phyloP scores from a whole-genome alignment of 2,888 invertebrate genomes.

The Polydrusus tereticollis region DNA sequence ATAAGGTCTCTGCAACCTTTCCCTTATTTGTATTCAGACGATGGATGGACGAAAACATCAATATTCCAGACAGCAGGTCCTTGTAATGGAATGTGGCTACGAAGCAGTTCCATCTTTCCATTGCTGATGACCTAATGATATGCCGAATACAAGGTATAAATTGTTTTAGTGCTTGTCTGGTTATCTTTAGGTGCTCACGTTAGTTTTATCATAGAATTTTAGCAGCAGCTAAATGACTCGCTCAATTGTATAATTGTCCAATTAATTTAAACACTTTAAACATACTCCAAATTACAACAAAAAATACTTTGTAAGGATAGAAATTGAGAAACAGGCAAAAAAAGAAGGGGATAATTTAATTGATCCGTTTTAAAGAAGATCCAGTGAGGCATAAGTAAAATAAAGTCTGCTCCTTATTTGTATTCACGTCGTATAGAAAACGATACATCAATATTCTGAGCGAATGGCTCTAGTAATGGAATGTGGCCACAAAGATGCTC shows the following conservation, averaged over 20 bases:
- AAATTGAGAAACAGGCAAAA: not conserved
- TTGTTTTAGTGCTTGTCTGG: too few relatives aligned
- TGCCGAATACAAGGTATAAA: too few relatives aligned
- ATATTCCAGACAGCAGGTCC: conserved; percentile 44
- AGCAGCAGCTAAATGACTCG: too few relatives aligned
- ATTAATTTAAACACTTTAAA: too few relatives aligned
- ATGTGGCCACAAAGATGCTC: conserved; percentile 39
- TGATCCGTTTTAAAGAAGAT: conserved; percentile 46
- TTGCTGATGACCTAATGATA: too few relatives aligned
- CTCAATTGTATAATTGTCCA: too few relatives aligned
- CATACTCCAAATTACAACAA: too few relatives aligned
- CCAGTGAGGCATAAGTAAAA: conserved; percentile 47
- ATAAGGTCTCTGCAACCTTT: conserved; percentile 43
- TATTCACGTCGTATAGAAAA: conserved; percentile 30
- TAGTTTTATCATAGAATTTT: too few relatives aligned
- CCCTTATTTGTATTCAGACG: conserved; percentile 38
- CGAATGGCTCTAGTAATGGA: conserved; percentile 42
- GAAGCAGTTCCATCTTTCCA: conserved; percentile 23
- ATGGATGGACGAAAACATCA: conserved; percentile 45
- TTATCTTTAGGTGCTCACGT: too few relatives aligned
- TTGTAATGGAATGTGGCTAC: conserved; percentile 50
- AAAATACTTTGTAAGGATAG: too few relatives aligned
- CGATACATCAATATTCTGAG: conserved; percentile 49
- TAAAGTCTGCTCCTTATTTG: conserved; percentile 36
- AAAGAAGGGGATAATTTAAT: conserved; percentile 45